phyloP scores from a whole-genome alignment of 2,113 vertebrate genomes.

The Marmota flaviventris region DNA sequence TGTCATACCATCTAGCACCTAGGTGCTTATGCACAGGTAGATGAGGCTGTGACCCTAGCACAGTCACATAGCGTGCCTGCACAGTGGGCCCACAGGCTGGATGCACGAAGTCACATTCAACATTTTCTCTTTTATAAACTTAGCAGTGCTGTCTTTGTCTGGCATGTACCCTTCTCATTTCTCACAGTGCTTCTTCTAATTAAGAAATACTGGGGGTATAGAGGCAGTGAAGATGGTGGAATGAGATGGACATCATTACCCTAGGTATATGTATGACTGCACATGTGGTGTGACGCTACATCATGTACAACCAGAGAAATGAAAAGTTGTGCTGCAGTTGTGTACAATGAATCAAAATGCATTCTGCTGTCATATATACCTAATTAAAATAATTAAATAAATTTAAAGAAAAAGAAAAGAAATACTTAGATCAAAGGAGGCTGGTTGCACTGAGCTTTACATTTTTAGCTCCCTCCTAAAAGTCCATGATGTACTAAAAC shows the following conservation, averaged over 20 bases:
- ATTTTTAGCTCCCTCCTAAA: conserved; percentile 20
- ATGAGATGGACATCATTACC: too few relatives aligned
- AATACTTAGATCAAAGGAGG: background rate
- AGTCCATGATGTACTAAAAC: background rate
- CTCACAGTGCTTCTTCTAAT: conserved; percentile 10
- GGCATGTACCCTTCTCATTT: background rate
- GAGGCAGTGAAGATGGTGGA: too few relatives aligned
- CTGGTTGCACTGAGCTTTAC: background rate
- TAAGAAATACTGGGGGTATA: background rate
- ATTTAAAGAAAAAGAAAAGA: background rate
- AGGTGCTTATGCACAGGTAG: background rate
- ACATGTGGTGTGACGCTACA: too few relatives aligned
- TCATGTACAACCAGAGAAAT: too few relatives aligned
- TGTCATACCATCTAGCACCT: background rate
- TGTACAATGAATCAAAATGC: too few relatives aligned
- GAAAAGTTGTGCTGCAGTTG: too few relatives aligned
- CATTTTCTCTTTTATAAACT: background rate
- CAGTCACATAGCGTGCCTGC: background rate
- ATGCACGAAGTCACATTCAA: background rate
- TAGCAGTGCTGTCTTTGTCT: background rate
- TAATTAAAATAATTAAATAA: too few relatives aligned
- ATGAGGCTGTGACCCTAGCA: background rate
- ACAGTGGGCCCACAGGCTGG: background rate
- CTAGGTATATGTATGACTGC: too few relatives aligned
- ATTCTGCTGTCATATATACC: too few relatives aligned